Percentiles rank a stretch among this genome's conserved stretches.
Conservation (phyloP, 2,888 invertebrate species). For the Bellardia bayeri region DNA sequence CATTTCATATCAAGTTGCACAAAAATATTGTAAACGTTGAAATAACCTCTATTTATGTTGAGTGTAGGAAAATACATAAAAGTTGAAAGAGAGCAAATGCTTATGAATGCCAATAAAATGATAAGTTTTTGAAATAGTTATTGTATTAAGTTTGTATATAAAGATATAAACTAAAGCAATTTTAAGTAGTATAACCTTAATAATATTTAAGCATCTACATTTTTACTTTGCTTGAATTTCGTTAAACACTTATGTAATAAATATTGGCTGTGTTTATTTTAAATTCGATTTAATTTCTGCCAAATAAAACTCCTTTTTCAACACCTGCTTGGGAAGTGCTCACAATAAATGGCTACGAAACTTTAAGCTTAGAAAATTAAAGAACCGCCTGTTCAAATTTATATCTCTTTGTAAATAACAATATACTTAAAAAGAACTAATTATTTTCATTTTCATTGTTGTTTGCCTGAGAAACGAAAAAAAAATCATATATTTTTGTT, state of each 20-base stretch:
- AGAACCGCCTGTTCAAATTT: constrained; percentile 21
- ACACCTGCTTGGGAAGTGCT: background rate
- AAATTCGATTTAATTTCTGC: background rate
- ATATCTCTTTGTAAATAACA: constrained; percentile 7
- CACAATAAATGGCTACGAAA: background rate
- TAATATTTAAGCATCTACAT: too few species aligned
- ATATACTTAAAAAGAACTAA: constrained; percentile 21
- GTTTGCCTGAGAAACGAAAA: background rate
- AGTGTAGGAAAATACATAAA: background rate
- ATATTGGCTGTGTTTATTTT: background rate
- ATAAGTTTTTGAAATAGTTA: constrained; percentile 26
- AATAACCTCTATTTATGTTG: constrained; percentile 17
- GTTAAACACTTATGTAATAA: background rate
- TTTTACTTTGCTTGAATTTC: background rate
- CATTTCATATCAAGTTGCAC: background rate
- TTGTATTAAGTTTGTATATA: background rate
- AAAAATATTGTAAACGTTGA: background rate
- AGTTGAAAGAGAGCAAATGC: background rate
- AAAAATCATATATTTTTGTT: background rate
- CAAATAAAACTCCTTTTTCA: constrained; percentile 16
- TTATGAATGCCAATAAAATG: constrained; percentile 22
- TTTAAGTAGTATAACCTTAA: background rate
- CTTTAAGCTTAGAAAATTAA: constrained; percentile 7
- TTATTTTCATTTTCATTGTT: constrained; percentile 15
- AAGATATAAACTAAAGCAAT: background rate